Percentiles rank a stretch among this genome's conserved stretches.
phyloP scores from a whole-genome alignment of 2,888 invertebrate genomes.

The Trissoscelio sp. region DNA sequence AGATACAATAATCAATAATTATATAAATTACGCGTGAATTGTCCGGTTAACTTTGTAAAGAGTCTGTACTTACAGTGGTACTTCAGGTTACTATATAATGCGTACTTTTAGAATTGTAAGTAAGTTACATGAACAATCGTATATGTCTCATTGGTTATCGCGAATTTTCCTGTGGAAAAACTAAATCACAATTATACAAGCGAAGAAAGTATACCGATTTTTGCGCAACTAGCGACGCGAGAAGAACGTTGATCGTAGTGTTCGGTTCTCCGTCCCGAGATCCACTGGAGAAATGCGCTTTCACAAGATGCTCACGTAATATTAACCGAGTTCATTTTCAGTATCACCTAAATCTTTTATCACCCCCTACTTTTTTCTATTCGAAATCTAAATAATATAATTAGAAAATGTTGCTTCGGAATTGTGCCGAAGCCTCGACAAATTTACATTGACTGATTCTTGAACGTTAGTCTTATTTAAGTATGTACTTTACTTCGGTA shows the following conservation, averaged over 20 bases:
- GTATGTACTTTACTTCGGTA: slow-evolving; percentile 3
- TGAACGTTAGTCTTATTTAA: neutral
- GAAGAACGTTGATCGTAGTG: slow-evolving; percentile 59
- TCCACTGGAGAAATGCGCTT: slow-evolving; percentile 80
- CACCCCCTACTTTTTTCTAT: slow-evolving; percentile 25
- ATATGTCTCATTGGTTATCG: neutral
- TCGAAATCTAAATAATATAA: neutral
- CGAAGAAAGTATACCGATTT: slow-evolving; percentile 44
- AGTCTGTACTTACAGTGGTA: slow-evolving; percentile 4
- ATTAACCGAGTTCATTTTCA: slow-evolving; percentile 61
- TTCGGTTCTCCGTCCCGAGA: slow-evolving; percentile 71
- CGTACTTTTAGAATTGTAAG: no score
- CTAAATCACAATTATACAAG: slow-evolving; percentile 16
- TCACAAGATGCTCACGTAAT: slow-evolving; percentile 79
- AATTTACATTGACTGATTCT: slow-evolving; percentile 9
- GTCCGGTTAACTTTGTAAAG: no score
- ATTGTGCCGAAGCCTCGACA: neutral
- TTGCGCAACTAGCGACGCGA: slow-evolving; percentile 43
- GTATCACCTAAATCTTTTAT: slow-evolving; percentile 45
- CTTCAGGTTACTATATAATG: no score
- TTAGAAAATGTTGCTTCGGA: neutral
- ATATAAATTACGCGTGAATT: no score
- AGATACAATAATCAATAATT: no score
- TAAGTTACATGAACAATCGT: neutral
- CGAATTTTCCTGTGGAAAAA: slow-evolving; percentile 24